Evolutionary conservation across 1,140 invertebrate species (phyloP).

Genomic region (Drosophila ohnishii): DNA sequence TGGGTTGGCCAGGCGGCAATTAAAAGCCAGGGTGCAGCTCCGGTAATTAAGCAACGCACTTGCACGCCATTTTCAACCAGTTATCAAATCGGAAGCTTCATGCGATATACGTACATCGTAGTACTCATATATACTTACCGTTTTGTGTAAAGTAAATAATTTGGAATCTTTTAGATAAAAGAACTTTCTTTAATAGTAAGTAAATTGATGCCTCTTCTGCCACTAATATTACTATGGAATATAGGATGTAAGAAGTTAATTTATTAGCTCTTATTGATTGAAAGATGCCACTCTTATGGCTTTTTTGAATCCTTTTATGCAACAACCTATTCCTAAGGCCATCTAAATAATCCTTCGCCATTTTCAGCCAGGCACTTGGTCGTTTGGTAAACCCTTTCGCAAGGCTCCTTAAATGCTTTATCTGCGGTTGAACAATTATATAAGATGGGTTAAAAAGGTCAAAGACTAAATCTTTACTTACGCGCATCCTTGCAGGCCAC

Average conservation of each 20-base stretch:
- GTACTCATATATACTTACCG: neutral
- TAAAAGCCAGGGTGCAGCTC: conserved; percentile 12
- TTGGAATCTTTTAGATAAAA: conserved; percentile 3
- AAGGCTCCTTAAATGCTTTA: conserved; percentile 72
- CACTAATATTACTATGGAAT: conserved; percentile 34
- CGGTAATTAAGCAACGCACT: conserved; percentile 39
- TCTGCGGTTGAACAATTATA: conserved; percentile 38
- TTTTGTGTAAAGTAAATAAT: neutral
- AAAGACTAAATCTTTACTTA: conserved; percentile 47
- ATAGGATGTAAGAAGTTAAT: conserved; percentile 2
- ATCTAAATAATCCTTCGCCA: conserved; percentile 10
- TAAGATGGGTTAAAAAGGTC: neutral
- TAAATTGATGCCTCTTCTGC: neutral
- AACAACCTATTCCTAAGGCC: conserved; percentile 6
- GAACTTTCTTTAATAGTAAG: conserved; percentile 29
- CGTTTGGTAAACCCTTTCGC: conserved; percentile 48
- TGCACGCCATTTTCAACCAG: conserved; percentile 23
- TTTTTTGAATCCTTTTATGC: neutral
- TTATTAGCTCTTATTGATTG: conserved; percentile 5
- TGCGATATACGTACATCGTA: neutral
- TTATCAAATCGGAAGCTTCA: neutral
- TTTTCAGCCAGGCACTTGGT: conserved; percentile 14
- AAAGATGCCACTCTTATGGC: conserved; percentile 44
- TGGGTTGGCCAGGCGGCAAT: conserved; percentile 22
- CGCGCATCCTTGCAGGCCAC: conserved; percentile 67